Base-by-base conservation (phyloP, 2,797 vertebrate genomes). In the Clamator glandarius region DNA sequence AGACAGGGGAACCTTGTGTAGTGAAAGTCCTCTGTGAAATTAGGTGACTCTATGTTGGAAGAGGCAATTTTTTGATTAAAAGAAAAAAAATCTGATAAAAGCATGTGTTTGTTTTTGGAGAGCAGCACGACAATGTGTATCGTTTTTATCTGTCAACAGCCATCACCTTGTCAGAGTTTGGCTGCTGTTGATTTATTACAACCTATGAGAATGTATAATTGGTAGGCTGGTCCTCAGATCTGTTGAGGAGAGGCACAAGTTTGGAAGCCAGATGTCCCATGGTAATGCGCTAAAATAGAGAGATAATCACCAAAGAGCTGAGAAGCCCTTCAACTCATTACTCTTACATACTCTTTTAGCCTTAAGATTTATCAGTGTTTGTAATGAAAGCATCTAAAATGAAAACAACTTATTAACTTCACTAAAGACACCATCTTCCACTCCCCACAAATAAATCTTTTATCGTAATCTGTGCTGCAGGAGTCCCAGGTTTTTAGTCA, bases 21-120 rank as follows among this genome's bases (percentile, higher is more conserved):
- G 86, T 63, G 61, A 79, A 85, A 97, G 88, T 96, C 91, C 94
- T 96, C 86, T 96, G 94, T 93, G 92, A 96, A 97, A 97, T 96
- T 95, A 97, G 95, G 91, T 96, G 94, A 93, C 91, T 87, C 81
- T 80, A 11, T 84, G 92, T 92, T 85, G 96, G 74, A 94, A 95
- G 94, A 97, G 89, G 92, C 96, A 97, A 96, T 97, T 97, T 97
- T 97, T 96, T 97, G 96, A 97, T 97, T 97, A 96, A 97, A 97
- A 94, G 93, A 82, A 95, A 90, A 89, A 69, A 82, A 93, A 97
- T 97, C 97, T 95, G 97, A 97, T 97, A 97, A 96, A 96, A 96
- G 88, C 80, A 54, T 93, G 88, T 96, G 88, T 97, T 97, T 97
- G 96, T 95, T 97, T 97, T 97, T 93, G 92, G 94, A 97, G 96